Base-by-base conservation (phyloP, 2,797 vertebrate species). In the Syngnathus acus region DNA sequence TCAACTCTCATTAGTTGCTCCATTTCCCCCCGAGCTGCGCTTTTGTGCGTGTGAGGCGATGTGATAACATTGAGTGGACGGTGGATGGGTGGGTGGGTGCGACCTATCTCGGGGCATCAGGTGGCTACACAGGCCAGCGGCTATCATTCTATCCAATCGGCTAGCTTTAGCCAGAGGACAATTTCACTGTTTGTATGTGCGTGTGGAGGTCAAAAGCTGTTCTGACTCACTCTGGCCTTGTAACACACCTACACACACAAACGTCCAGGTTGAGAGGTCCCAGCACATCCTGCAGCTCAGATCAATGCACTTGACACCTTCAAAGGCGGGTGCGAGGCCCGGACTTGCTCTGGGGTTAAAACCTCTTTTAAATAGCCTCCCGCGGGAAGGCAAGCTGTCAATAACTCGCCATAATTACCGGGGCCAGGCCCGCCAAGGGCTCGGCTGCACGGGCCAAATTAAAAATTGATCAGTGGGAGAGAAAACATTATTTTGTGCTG, bases 271-370 rank as follows among this genome's bases (percentile, higher is more conserved):
- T 89, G 91, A 92, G 92, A 88, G 89, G 84, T 87, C 92, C 80
- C 82, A 90, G 88, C 84, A 86, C 88, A 91, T 94, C 91, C 92
- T 85, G 87, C 88, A 93, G 92, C 92, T 93, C 88, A 90, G 93
- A 94, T 94, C 93, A 94, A 93, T 93, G 91, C 89, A 89, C 86
- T 94, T 92, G 92, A 92, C 89, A 93, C 92, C 91, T 94, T 94
- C 92, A 95, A 93, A 94, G 92, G 89, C 79, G 74, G 71, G 87
- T 81, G 82, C 82, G 84, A 90, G 92, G 88, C 90, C 86, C 87
- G 83, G 87, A 92, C 91, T 93, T 94, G 90, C 91, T 94, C 91
- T 88, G 83, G 91, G 92, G 92, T 95, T 95, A 94, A 57, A 95
- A 94, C 91, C 93, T 94, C 86, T 89, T 93, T 93, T 90, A 94